These are phyloP conservation scores for Axinella damicornis DNA, from an alignment of 37 sponge, comb jelly and placozoan species.

Conservation along the genomic window DNA sequence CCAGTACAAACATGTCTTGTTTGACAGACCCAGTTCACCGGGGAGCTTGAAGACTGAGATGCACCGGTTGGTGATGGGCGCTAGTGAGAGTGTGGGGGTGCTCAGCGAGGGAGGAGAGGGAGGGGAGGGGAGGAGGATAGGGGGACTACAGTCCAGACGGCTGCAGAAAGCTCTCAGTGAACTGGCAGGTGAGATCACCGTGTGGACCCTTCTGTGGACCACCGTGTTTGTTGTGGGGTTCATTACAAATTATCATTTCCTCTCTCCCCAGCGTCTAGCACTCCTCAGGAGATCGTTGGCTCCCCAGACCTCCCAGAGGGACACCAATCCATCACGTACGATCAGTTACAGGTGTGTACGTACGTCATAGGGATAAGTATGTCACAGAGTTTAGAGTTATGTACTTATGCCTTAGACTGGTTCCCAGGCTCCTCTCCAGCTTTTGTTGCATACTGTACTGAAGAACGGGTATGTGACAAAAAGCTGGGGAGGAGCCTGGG, in stretches of 20 bases:
- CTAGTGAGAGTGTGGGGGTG: neutral
- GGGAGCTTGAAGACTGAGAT: constrained; percentile 54
- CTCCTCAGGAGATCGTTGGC: neutral
- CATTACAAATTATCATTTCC: too few relatives aligned
- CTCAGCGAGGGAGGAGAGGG: too few relatives aligned
- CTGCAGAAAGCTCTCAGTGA: constrained; percentile 11
- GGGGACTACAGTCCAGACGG: neutral
- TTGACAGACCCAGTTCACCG: constrained; percentile 29
- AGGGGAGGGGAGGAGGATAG: neutral
- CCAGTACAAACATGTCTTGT: constrained; percentile 66
- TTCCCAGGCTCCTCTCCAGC: too few relatives aligned
- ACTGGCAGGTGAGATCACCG: neutral
- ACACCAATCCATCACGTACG: constrained; percentile 14
- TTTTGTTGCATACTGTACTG: too few relatives aligned
- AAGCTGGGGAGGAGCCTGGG: too few relatives aligned
- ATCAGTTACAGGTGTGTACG: constrained; percentile 5
- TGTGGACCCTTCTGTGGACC: too few relatives aligned
- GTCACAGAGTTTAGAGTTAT: too few relatives aligned
- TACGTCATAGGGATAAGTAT: too few relatives aligned
- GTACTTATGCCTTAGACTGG: too few relatives aligned
- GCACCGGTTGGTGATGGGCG: constrained; percentile 33
- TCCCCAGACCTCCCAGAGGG: neutral
- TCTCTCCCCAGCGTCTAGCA: neutral
- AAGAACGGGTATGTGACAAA: too few relatives aligned
- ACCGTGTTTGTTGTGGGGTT: too few relatives aligned